Percentiles rank a stretch among this genome's conserved stretches.
Evolutionary conservation across 1,140 invertebrate genomes (phyloP).

Genomic region (Trichonephila clavata): DNA sequence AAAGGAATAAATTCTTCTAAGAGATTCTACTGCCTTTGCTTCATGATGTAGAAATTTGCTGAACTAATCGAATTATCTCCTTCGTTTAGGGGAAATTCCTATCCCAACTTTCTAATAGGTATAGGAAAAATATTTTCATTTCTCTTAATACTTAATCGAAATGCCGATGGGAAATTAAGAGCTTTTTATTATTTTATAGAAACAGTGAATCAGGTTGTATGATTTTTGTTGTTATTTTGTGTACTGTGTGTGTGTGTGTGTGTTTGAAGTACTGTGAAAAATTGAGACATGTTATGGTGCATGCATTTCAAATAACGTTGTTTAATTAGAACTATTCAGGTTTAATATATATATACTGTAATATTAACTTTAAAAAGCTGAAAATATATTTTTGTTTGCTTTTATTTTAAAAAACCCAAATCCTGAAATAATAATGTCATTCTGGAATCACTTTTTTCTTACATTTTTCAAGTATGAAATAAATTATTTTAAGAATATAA

Average conservation of each 20-base stretch:
- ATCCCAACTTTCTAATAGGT: background rate
- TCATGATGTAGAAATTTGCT: constrained; percentile 2
- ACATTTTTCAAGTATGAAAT: too few relatives aligned
- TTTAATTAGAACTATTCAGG: too few relatives aligned
- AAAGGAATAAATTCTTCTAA: background rate
- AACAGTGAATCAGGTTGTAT: background rate
- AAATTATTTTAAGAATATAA: too few relatives aligned
- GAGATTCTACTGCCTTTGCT: background rate
- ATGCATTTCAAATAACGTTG: too few relatives aligned
- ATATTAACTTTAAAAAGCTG: too few relatives aligned
- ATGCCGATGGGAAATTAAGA: background rate
- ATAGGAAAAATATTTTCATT: background rate
- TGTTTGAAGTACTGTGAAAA: background rate
- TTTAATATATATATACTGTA: too few relatives aligned
- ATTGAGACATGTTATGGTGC: too few relatives aligned
- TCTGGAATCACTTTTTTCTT: too few relatives aligned
- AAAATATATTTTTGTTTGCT: too few relatives aligned
- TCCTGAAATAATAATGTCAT: too few relatives aligned
- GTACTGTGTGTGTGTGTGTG: too few relatives aligned
- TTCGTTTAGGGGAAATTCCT: background rate
- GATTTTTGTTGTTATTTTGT: background rate
- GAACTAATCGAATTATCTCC: constrained; percentile 7
- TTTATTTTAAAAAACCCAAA: too few relatives aligned
- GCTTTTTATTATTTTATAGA: background rate
- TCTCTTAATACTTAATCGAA: background rate